phyloP scores from a whole-genome alignment of 2,888 invertebrate species.

The Nomada fabriciana region DNA sequence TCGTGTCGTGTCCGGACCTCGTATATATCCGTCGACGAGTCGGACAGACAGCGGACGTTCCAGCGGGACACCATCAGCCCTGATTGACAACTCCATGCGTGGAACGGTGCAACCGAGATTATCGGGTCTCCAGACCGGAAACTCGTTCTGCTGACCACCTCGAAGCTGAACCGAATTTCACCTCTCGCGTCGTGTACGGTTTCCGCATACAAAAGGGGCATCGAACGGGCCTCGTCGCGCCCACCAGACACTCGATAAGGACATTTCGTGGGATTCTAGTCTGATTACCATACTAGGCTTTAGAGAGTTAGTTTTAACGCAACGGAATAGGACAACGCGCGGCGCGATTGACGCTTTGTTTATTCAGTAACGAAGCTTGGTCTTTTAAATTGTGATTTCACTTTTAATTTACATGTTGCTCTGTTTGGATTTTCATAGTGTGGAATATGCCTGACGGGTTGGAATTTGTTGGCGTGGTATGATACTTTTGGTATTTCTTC shows the following conservation, averaged over 20 bases:
- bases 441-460: neutral
- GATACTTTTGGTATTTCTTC: no score
- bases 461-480: no score
- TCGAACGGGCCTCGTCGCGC: constrained; percentile 58
- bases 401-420: no score
- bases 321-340: no score
- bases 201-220: constrained; percentile 73
- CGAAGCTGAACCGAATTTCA: constrained; percentile 69
- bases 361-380: no score
- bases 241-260: constrained; percentile 59
- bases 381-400: neutral
- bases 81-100: constrained; percentile 74
- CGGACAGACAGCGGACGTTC: constrained; percentile 71
- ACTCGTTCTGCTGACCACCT: constrained; percentile 74
- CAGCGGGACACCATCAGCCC: constrained; percentile 72
- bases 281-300: constrained; percentile 39
- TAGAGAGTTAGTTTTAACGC: neutral
- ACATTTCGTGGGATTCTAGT: constrained; percentile 56
- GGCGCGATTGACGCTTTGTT: no score
- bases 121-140: constrained; percentile 72
- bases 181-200: constrained; percentile 66
- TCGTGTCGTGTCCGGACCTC: constrained; percentile 71
- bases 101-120: constrained; percentile 69
- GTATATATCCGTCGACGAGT: constrained; percentile 71
- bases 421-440: neutral